These are phyloP conservation scores for Hippoglossus hippoglossus DNA, from an alignment of 2,797 vertebrate genomes.

Conservation along the genomic window DNA sequence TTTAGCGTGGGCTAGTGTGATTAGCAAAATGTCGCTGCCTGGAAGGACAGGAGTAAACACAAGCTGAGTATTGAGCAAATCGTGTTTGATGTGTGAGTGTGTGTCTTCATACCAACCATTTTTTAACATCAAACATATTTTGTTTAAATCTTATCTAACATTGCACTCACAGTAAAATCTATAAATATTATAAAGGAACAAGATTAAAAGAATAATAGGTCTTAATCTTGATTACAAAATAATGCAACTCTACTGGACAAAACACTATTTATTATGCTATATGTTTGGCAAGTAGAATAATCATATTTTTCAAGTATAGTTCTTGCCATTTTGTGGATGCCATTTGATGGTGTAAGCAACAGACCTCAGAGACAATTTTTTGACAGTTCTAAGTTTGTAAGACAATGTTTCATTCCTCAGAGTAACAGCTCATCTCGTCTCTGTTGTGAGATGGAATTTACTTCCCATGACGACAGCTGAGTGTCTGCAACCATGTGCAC, in stretches of 20 bases:
- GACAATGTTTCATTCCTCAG: slow-evolving; percentile 24
- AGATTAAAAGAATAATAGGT: too few relatives aligned
- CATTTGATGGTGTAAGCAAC: too few relatives aligned
- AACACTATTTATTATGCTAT: not conserved
- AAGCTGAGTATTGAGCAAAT: slow-evolving; percentile 32
- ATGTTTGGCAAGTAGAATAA: too few relatives aligned
- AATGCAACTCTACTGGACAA: not conserved
- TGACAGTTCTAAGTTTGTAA: too few relatives aligned
- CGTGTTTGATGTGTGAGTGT: slow-evolving; percentile 16
- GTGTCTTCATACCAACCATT: not conserved
- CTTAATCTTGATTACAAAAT: not conserved
- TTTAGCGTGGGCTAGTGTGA: slow-evolving; percentile 37
- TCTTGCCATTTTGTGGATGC: too few relatives aligned
- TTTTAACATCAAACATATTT: not conserved
- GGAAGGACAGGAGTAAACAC: slow-evolving; percentile 38
- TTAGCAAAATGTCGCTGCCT: slow-evolving; percentile 41
- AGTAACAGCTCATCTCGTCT: slow-evolving; percentile 62
- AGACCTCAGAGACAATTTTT: too few relatives aligned
- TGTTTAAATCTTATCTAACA: not conserved
- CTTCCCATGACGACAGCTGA: slow-evolving; percentile 32
- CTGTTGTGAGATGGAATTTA: slow-evolving; percentile 58
- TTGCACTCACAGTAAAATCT: not conserved
- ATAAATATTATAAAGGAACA: not conserved
- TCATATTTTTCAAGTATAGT: too few relatives aligned
- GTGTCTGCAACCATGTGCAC: slow-evolving; percentile 24